Base-by-base conservation (phyloP, 2,888 invertebrate genomes). In the Melieria picta region DNA sequence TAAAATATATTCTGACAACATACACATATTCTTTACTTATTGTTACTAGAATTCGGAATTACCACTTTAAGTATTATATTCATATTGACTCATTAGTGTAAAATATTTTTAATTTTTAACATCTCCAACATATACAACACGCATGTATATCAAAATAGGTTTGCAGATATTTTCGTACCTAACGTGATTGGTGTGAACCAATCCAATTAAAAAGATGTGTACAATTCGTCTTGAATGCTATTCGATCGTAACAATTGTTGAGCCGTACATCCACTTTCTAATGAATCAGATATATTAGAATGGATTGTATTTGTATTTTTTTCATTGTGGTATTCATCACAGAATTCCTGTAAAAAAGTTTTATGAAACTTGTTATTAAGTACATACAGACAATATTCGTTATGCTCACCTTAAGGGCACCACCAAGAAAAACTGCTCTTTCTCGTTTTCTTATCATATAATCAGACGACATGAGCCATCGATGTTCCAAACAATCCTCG, bases 401-500 rank as follows among this genome's bases (percentile, higher is more conserved):
- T 55, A 13, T 50, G 4, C 11, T 64, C 87, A 92, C 93, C 90
- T 94, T 94, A 73, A 95, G 90, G 82, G 94, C 90, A 85, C 91
- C 93, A 74, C 95, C 94, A 70, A 94, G 89, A 89, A 98, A 97
- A 75, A 94, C 89, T 46, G 95, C 94, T 70, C 95, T 89, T 85
- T 98, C 97, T 48, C 98, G 90, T 86, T 96, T 95, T 87, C 93
- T 94, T 80, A 96, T 93, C 94, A 98, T 96, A 84, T 93, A 95
- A 86, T 98, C 97, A 52, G 94, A 93, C 57, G 95, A 93, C 79
- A 95, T 90, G 71, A 99, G 90, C 98, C 99, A 99, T 86, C 97
- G 92, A 87, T 98, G 97, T 84, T 98, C 97, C 84, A 95, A 91
- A 82, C 97, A 97, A 87, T 99, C 98, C 85, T 98, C 98, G 0